These are phyloP conservation scores for Brachylomia viminalis DNA, from an alignment of 2,888 invertebrate species.

Conservation along the genomic window DNA sequence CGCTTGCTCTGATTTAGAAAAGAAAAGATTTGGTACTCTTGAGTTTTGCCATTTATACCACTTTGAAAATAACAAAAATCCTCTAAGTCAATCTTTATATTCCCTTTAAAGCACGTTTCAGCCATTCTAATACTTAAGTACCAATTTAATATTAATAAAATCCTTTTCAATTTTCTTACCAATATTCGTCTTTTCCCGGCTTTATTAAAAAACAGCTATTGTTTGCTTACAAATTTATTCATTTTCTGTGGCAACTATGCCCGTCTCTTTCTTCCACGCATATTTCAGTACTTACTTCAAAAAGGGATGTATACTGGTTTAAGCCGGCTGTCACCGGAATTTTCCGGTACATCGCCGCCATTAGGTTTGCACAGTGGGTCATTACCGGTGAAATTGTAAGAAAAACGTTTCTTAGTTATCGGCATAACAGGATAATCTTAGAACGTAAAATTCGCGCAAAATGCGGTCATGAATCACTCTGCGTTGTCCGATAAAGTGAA, in stretches of 20 bases:
- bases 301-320: neutral
- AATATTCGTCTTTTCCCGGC: neutral
- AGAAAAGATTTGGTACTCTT: neutral
- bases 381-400: conserved; percentile 69
- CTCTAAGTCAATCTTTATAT: neutral
- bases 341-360: conserved; percentile 56
- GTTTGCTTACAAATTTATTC: conserved; percentile 8
- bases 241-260: neutral
- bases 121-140: conserved; percentile 14
- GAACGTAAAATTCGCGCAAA: conserved; percentile 48
- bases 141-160: conserved; percentile 12
- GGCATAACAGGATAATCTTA: conserved; percentile 39
- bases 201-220: conserved; percentile 19
- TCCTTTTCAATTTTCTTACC: neutral
- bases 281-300: neutral
- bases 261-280: neutral
- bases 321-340: neutral
- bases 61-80: neutral
- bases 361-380: conserved; percentile 62
- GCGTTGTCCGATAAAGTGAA: conserved; percentile 58
- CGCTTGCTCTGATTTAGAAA: neutral
- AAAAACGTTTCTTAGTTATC: conserved; percentile 58
- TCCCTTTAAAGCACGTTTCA: conserved; percentile 23
- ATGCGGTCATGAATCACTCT: conserved; percentile 61
- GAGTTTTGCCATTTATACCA: neutral